Evolutionary conservation across 2,797 vertebrate genomes (phyloP).

Genomic region (Chanos chanos): DNA sequence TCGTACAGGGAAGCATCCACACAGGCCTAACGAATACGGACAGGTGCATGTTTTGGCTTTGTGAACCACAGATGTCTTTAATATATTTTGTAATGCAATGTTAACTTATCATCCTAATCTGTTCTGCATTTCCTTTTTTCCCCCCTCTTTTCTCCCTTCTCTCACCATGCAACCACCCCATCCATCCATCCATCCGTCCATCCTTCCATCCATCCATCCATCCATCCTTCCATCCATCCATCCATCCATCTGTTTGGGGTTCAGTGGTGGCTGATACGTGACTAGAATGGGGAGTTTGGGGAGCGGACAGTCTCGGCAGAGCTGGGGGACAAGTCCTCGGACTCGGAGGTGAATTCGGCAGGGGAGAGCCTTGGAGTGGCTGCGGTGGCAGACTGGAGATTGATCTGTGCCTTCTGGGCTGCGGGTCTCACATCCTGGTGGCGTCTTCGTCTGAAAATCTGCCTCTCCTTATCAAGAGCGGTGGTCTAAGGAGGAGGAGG

Average conservation of each 20-base stretch:
- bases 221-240: neutral
- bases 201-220: neutral
- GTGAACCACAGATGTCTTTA: too few relatives aligned
- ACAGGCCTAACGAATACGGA: too few relatives aligned
- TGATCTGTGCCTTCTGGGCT: constrained; percentile 63
- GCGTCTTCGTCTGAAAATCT: constrained; percentile 96
- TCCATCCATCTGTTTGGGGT: neutral
- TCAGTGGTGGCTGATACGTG: neutral
- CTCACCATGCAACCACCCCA: neutral
- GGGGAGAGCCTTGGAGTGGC: constrained; percentile 68
- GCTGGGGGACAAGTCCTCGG: constrained; percentile 89
- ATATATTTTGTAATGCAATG: too few relatives aligned
- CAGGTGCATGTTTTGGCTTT: too few relatives aligned
- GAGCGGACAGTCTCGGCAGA: constrained; percentile 92
- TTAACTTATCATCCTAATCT: too few relatives aligned
- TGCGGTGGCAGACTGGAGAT: neutral
- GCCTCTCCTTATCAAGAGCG: constrained; percentile 99
- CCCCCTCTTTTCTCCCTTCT: too few relatives aligned
- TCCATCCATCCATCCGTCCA: neutral
- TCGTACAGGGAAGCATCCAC: too few relatives aligned
- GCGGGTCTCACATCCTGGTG: constrained; percentile 84
- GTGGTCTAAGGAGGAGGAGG: constrained; percentile 78
- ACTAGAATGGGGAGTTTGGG: constrained; percentile 93
- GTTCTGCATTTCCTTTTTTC: too few relatives aligned
- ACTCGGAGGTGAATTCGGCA: constrained; percentile 85